These are phyloP conservation scores for Chouioia cunea DNA, from an alignment of 2,888 invertebrate species.

Conservation along the genomic window DNA sequence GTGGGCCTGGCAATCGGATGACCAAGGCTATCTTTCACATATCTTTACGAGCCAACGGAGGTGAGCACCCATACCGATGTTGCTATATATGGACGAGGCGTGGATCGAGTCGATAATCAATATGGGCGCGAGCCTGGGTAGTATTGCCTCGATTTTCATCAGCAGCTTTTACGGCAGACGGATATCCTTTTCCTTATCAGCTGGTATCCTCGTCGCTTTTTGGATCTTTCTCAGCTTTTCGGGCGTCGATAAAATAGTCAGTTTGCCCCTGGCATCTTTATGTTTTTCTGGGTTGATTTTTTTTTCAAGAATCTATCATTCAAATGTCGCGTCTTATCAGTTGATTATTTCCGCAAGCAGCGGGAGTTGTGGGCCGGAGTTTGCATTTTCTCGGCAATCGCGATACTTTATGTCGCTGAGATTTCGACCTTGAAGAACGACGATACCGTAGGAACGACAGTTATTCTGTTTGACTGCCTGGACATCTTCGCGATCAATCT, in stretches of 20 bases:
- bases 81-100: conserved; percentile 11
- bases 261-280: not conserved
- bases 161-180: conserved; percentile 51
- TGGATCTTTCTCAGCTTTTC: conserved; percentile 33
- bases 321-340: conserved; percentile 41
- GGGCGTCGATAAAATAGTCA: conserved; percentile 33
- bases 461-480: conserved; percentile 48
- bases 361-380: no score
- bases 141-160: conserved; percentile 50
- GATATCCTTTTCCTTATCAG: conserved; percentile 49
- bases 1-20: conserved; percentile 52
- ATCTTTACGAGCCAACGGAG: conserved; percentile 17
- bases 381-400: conserved; percentile 51
- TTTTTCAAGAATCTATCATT: not conserved
- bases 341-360: conserved; percentile 46
- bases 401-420: conserved; percentile 53
- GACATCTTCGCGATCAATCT: conserved; percentile 49
- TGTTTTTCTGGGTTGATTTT: not conserved
- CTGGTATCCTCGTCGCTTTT: conserved; percentile 26
- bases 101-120: conserved; percentile 46
- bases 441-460: conserved; percentile 45
- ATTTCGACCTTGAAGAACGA: conserved; percentile 49
- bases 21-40: conserved; percentile 46
- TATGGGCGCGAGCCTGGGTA: conserved; percentile 52
- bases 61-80: not conserved